Conservation (phyloP, 2,113 vertebrate genomes). For the Lasiurus cinereus region DNA sequence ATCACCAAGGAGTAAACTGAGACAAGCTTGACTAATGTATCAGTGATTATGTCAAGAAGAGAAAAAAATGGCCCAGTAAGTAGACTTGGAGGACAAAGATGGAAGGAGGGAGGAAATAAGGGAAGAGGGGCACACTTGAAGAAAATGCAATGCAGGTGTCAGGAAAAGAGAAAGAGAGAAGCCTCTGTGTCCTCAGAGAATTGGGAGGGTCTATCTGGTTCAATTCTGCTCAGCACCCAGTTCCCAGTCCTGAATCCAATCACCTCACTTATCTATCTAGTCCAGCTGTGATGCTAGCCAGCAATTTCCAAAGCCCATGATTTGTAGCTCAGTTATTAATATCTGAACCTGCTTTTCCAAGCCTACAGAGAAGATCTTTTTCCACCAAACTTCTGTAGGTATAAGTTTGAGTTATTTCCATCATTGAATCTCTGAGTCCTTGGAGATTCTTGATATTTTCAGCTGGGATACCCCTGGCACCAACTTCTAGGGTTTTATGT, state of each 20-base stretch:
- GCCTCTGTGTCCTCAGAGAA: neutral
- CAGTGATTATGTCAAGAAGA: neutral
- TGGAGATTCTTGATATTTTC: neutral
- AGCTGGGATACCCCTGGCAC: neutral
- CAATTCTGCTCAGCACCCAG: neutral
- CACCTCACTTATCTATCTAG: neutral
- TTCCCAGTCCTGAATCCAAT: neutral
- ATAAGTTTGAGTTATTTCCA: neutral
- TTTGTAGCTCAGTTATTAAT: neutral
- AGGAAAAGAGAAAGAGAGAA: neutral
- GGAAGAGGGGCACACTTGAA: neutral
- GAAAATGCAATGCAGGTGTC: neutral
- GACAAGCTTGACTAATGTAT: neutral
- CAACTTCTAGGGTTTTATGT: neutral
- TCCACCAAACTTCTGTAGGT: neutral
- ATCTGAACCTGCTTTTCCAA: neutral
- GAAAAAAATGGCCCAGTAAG: slow-evolving; percentile 42
- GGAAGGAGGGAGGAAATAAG: neutral
- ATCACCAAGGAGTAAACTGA: neutral
- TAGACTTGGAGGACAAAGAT: neutral
- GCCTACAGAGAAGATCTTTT: neutral
- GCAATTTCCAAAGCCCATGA: neutral
- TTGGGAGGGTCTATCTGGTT: neutral
- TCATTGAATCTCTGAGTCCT: neutral
- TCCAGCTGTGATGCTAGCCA: neutral